Evolutionary conservation across 2,888 invertebrate genomes (phyloP).

Genomic region (Diploptera punctata): DNA sequence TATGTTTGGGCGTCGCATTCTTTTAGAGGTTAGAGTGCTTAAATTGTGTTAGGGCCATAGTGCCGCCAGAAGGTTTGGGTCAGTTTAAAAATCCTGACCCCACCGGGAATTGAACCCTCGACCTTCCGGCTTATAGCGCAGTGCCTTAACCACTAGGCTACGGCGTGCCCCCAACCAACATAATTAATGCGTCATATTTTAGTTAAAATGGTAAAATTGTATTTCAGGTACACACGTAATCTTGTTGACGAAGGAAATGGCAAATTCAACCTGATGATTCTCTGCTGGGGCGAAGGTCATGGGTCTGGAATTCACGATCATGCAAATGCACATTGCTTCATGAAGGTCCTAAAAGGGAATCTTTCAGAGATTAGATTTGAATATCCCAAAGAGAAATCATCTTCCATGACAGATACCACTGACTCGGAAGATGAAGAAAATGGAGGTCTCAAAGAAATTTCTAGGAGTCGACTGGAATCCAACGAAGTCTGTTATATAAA

Average conservation of each 20-base stretch:
- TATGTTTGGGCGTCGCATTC: no score
- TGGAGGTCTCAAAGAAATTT: conserved; percentile 68
- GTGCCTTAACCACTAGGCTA: no score
- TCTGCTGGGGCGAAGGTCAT: conserved; percentile 98
- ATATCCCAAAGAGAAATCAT: conserved; percentile 56
- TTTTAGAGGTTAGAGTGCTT: no score
- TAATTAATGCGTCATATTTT: no score
- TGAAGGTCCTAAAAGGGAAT: conserved; percentile 72
- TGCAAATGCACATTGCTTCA: conserved; percentile 95
- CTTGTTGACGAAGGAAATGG: conserved; percentile 96
- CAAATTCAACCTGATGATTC: conserved; percentile 94
- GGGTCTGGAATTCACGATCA: conserved; percentile 97
- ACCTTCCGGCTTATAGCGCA: no score
- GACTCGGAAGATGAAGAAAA: conserved; percentile 53
- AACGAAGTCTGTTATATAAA: conserved; percentile 95
- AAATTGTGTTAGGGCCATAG: no score
- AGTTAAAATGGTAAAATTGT: no score
- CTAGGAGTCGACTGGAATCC: conserved; percentile 66
- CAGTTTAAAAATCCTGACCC: no score
- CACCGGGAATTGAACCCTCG: no score
- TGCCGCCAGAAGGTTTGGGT: no score
- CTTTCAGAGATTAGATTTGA: conserved; percentile 61
- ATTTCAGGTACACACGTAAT: conserved; percentile 89
- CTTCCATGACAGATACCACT: neutral
- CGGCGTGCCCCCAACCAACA: no score